These are phyloP conservation scores for Aviceda subcristata DNA, from an alignment of 2,113 vertebrate genomes.

Conservation along the genomic window DNA sequence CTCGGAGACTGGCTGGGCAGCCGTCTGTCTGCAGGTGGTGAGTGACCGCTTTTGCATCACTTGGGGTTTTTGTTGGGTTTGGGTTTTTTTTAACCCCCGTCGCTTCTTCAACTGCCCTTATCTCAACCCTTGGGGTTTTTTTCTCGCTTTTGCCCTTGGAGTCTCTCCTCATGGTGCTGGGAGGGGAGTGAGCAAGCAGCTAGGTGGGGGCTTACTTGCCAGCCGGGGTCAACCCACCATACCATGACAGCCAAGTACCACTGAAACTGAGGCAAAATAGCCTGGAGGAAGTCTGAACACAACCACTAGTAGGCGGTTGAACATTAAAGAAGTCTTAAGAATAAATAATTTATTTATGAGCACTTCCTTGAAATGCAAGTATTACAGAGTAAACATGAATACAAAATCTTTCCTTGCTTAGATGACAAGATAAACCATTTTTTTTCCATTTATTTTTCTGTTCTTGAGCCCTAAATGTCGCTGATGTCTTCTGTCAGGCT, in stretches of 20 bases:
- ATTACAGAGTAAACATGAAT: background rate
- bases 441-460: constrained; percentile 43
- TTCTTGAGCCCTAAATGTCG: constrained; percentile 56
- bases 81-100: background rate
- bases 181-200: background rate
- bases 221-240: background rate
- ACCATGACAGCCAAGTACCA: too few species aligned
- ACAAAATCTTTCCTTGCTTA: background rate
- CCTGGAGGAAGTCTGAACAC: background rate
- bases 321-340: background rate
- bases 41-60: background rate
- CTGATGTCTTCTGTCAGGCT: background rate
- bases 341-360: background rate
- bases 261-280: background rate
- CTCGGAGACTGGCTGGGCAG: too few species aligned
- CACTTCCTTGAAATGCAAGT: background rate
- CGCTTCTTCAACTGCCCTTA: background rate
- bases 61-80: too few species aligned
- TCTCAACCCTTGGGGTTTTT: background rate
- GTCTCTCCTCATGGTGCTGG: background rate
- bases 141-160: background rate
- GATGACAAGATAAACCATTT: constrained; percentile 59
- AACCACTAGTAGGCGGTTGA: background rate
- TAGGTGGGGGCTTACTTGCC: background rate
- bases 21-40: background rate